Conservation (phyloP, 2,797 vertebrate genomes). For the Etheostoma nigrum region DNA sequence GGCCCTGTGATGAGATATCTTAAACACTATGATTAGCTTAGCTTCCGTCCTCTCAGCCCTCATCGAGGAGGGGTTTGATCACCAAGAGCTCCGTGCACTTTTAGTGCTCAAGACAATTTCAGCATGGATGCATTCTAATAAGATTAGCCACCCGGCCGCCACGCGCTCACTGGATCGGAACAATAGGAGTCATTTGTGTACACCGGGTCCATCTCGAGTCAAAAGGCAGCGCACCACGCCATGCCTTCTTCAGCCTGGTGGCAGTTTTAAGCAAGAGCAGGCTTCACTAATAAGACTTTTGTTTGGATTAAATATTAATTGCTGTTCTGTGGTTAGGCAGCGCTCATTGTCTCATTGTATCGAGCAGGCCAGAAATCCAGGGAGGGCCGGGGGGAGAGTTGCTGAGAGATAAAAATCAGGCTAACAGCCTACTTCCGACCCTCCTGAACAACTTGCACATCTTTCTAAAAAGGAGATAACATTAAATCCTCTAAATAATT, state of each 20-base stretch:
- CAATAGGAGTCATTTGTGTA: constrained; percentile 52
- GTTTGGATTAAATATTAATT: constrained; percentile 79
- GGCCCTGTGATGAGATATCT: constrained; percentile 55
- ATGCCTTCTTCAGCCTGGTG: constrained; percentile 19
- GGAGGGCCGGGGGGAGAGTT: constrained; percentile 16
- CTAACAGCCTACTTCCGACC: constrained; percentile 15
- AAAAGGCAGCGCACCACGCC: constrained; percentile 28
- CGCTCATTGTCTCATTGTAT: constrained; percentile 54
- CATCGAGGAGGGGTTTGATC: constrained; percentile 79
- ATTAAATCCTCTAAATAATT: constrained; percentile 57
- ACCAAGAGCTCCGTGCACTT: constrained; percentile 34
- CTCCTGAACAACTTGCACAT: constrained; percentile 30
- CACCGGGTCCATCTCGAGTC: constrained; percentile 25
- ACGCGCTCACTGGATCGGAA: constrained; percentile 36
- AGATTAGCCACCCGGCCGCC: constrained; percentile 66
- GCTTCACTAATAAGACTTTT: constrained; percentile 74
- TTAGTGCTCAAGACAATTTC: constrained; percentile 62
- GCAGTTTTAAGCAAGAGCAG: constrained; percentile 36
- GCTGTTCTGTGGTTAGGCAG: constrained; percentile 40
- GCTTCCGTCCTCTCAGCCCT: constrained; percentile 72
- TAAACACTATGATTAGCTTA: constrained; percentile 76
- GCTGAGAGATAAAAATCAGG: constrained; percentile 49
- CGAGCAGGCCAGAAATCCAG: constrained; percentile 37
- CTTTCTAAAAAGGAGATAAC: constrained; percentile 47
- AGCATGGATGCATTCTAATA: constrained; percentile 71